A percentile compares a stretch with the other conserved stretches of the same genome.
Evolutionary conservation across 2,113 vertebrate species (phyloP).

Genomic region (Pygoscelis adeliae): DNA sequence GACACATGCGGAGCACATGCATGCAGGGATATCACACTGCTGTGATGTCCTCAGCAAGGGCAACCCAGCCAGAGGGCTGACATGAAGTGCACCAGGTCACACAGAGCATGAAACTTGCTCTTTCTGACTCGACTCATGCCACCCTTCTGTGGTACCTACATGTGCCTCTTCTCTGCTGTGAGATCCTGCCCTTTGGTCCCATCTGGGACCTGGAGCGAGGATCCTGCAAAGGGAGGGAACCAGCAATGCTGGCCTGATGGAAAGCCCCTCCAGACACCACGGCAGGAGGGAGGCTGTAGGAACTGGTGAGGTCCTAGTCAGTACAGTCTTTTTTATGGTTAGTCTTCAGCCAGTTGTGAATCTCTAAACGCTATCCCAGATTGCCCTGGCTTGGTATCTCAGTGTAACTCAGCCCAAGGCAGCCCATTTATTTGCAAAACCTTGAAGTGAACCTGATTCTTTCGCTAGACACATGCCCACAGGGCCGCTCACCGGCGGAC

Average conservation of each 20-base stretch:
- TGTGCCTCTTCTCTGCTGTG: background rate
- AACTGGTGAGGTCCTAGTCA: background rate
- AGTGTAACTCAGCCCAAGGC: background rate
- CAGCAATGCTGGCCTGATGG: background rate
- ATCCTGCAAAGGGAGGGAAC: background rate
- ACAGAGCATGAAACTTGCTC: background rate
- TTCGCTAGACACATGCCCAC: background rate
- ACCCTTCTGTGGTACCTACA: background rate
- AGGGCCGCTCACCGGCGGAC: rapidly evolving
- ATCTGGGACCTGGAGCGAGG: rapidly evolving
- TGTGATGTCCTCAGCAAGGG: background rate
- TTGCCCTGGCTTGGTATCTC: background rate
- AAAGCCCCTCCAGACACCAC: background rate
- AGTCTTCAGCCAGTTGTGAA: background rate
- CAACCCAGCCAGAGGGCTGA: background rate
- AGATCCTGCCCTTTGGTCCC: rapidly evolving
- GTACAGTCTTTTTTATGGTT: background rate
- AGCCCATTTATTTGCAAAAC: background rate
- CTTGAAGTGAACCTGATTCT: background rate
- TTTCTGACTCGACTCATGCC: background rate
- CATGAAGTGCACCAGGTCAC: background rate
- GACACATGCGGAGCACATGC: background rate
- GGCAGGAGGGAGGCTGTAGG: background rate
- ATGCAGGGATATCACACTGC: rapidly evolving
- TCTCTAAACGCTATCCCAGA: background rate